A percentile compares a stretch with the other conserved stretches of the same genome.
These are phyloP conservation scores for Oxyscelio sp. DNA, from an alignment of 2,888 invertebrate species.

Conservation along the genomic window DNA sequence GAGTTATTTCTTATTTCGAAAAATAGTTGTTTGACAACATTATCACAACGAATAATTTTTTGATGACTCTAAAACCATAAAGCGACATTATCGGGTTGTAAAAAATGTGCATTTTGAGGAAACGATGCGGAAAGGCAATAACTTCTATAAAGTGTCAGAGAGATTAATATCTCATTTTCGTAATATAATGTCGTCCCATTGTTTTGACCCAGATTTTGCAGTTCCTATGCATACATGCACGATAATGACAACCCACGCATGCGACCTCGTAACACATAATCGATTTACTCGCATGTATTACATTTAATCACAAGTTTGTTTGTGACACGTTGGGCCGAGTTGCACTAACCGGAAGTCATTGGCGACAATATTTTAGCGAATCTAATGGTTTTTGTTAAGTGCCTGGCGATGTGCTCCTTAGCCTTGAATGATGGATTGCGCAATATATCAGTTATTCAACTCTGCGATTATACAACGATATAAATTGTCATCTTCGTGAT, in stretches of 20 bases:
- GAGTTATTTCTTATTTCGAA: background rate
- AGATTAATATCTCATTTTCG: constrained; percentile 55
- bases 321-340: constrained; percentile 8
- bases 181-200: constrained; percentile 51
- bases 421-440: constrained; percentile 5
- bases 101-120: constrained; percentile 42
- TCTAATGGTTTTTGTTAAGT: constrained; percentile 22
- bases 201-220: constrained; percentile 50
- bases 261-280: constrained; percentile 63
- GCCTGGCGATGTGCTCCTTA: background rate
- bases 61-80: constrained; percentile 6
- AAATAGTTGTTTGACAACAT: constrained; percentile 3
- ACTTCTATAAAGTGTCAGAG: constrained; percentile 37
- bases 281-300: constrained; percentile 60
- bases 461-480: background rate
- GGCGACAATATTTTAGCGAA: constrained; percentile 19
- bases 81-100: constrained; percentile 34
- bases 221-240: constrained; percentile 32
- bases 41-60: background rate
- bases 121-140: constrained; percentile 49
- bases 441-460: background rate
- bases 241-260: constrained; percentile 50
- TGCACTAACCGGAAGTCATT: constrained; percentile 33
- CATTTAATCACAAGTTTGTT: constrained; percentile 52
- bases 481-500: background rate